Percentiles rank a stretch among this genome's conserved stretches.
Evolutionary conservation across 2,888 invertebrate genomes (phyloP).

Genomic region (Peribatodes rhomboidaria): DNA sequence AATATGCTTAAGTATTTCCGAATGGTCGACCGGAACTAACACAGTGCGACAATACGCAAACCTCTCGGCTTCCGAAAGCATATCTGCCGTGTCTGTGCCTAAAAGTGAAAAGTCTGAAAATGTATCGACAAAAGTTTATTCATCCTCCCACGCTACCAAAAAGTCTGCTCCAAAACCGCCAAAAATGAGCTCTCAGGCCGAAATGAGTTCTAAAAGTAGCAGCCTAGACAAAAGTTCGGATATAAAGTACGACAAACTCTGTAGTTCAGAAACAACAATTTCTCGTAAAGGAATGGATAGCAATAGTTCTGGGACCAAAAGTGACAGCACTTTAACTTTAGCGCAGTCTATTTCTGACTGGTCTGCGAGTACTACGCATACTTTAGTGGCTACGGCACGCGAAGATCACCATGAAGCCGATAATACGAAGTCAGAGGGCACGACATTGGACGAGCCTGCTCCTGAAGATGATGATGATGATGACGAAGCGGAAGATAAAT

Average conservation of each 20-base stretch:
- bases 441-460: constrained; percentile 75
- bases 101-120: constrained; percentile 88
- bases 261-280: constrained; percentile 86
- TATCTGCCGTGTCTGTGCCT: constrained; percentile 86
- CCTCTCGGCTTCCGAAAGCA: constrained; percentile 89
- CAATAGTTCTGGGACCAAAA: constrained; percentile 90
- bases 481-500: constrained; percentile 57
- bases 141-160: constrained; percentile 83
- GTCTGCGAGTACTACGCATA: constrained; percentile 93
- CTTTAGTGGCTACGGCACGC: constrained; percentile 88
- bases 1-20: constrained; percentile 93
- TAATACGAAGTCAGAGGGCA: constrained; percentile 79
- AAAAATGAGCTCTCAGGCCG: constrained; percentile 75
- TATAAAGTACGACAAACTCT: constrained; percentile 87
- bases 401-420: constrained; percentile 78
- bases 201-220: constrained; percentile 87
- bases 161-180: constrained; percentile 84
- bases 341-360: constrained; percentile 94
- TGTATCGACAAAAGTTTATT: constrained; percentile 85
- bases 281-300: constrained; percentile 85
- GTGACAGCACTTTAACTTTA: constrained; percentile 91
- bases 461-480: constrained; percentile 38
- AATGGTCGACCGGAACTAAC: constrained; percentile 95
- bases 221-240: constrained; percentile 86
- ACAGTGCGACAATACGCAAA: constrained; percentile 93